These are phyloP conservation scores for Porites cylindrica DNA, from an alignment of 92 coral and sea anemone genomes.

Conservation along the genomic window DNA sequence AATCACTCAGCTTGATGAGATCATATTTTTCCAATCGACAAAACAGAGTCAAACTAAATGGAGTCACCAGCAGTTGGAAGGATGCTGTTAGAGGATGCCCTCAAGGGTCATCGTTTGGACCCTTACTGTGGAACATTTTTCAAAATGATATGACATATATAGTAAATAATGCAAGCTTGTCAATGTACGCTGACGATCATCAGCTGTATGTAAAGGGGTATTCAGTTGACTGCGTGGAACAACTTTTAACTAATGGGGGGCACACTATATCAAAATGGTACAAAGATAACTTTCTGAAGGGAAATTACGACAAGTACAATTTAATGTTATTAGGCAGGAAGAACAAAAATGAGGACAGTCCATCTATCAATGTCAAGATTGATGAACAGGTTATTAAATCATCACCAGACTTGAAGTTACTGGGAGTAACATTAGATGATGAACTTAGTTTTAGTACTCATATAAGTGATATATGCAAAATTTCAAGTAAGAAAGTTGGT, in stretches of 20 bases:
- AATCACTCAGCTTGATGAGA: slow-evolving; percentile 18
- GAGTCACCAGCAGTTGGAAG: slow-evolving; percentile 15
- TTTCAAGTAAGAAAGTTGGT: background rate
- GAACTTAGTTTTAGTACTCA: slow-evolving; percentile 1
- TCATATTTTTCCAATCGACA: slow-evolving; percentile 26
- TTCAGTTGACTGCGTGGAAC: background rate
- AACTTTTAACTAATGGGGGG: background rate
- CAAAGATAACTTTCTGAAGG: background rate
- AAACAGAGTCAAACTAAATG: slow-evolving; percentile 37
- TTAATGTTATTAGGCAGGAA: too few species aligned
- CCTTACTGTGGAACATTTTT: too few species aligned
- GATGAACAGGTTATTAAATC: slow-evolving; percentile 5
- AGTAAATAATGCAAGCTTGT: background rate
- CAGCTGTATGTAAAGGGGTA: slow-evolving; percentile 1
- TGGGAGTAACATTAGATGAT: slow-evolving; percentile 8
- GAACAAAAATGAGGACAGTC: background rate
- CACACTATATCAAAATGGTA: slow-evolving; percentile 1
- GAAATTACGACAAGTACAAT: background rate
- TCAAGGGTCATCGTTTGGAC: background rate
- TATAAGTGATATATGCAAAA: background rate
- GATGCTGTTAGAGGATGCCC: slow-evolving; percentile 9
- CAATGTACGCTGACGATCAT: slow-evolving; percentile 4
- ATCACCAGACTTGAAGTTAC: background rate
- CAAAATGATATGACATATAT: background rate
- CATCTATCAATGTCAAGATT: slow-evolving; percentile 8